Evolutionary conservation across 92 coral and sea anemone species (phyloP), one percentile per base, ranked within the genome.

Genomic region (Siderastrea siderea): DNA sequence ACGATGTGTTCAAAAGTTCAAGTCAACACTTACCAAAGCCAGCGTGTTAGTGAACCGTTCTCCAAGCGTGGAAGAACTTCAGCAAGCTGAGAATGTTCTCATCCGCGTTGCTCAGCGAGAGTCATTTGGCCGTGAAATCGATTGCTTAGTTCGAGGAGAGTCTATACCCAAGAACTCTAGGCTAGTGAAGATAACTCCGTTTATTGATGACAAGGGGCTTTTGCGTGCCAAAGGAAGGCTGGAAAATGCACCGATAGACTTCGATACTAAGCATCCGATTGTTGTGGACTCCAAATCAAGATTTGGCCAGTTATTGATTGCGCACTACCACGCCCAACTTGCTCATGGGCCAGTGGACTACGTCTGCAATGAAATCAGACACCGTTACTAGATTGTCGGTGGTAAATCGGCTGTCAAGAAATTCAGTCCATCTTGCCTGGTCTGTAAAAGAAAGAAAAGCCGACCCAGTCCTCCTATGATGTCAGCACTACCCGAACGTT

Each of bases 321-420:
- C 66, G 10, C 75, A 65, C 73, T 81, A 59, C 12, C 87, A 91
- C 74, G 26, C 14, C 16, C 59, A 61, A 47, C 68, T 86, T 48
- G 91, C 87, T 2, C 94, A 91, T 60, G 60, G 80, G 16, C 87
- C 90, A 14, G 76, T 83, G 15, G 93, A 86, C 58, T 90, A 90
- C 63, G 88, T 91, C 48, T 57, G 55, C 62, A 83, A 84, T 10
- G 74, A 77, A 73, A 45, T 86, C 68, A 76, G 91, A 60, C 87
- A 91, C 57, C 61, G 67, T 11, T 75, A 63, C 55, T 91, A 91
- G 91, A 86, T 91, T 49, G 84, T 84, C 52, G 47, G 80, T 16
- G 82, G 74, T 3, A 77, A 85, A 69, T 71, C 67, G 2, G n/a
- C 63, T 44, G 68, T 59, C 16, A 61, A 68, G 49, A 43, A 60